Percentiles rank a stretch among this genome's conserved stretches.
Conservation (phyloP, 2,888 invertebrate species). For the Leptinotarsa rubiginosa region DNA sequence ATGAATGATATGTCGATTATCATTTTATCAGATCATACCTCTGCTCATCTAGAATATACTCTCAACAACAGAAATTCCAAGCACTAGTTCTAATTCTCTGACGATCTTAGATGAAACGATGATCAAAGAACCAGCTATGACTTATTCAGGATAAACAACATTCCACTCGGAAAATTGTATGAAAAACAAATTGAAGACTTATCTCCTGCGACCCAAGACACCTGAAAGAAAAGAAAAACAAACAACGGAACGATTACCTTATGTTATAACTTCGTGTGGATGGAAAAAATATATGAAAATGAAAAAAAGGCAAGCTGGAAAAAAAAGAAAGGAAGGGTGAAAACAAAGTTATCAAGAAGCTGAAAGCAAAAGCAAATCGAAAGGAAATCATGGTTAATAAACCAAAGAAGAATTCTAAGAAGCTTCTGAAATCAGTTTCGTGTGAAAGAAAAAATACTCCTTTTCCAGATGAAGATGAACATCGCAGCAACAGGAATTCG, state of each 20-base stretch:
- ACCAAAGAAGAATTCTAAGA: neutral
- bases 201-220: neutral
- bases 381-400: neutral
- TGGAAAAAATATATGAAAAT: neutral
- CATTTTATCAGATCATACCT: conserved; percentile 1
- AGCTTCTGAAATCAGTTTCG: neutral
- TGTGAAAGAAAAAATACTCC: neutral
- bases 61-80: neutral
- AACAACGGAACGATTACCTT: neutral
- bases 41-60: neutral
- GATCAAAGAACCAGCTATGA: neutral
- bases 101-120: neutral
- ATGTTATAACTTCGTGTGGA: neutral
- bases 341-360: neutral
- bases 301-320: too few relatives aligned
- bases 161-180: neutral
- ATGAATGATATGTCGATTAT: neutral
- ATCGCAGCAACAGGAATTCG: neutral
- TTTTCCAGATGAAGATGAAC: neutral
- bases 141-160: neutral
- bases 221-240: conserved; percentile 3
- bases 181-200: neutral
- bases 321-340: too few relatives aligned
- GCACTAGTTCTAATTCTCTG: neutral
- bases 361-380: neutral